Evolutionary conservation across 1,140 invertebrate species (phyloP).

Genomic region (Bombus superbus): DNA sequence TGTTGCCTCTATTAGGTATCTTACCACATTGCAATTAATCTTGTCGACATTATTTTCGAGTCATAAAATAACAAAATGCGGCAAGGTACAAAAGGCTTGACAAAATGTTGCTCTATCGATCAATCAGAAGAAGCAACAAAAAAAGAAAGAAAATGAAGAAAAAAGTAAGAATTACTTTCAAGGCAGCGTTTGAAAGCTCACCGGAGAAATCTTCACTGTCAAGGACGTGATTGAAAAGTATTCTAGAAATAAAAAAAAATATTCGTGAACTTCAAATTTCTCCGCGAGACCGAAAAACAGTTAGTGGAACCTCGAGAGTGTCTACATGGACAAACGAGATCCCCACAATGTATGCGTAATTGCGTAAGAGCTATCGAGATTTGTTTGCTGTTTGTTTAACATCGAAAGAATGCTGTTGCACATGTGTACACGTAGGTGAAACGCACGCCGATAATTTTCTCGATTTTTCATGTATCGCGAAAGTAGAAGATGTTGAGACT

Average conservation of each 20-base stretch:
- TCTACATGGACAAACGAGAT: background rate
- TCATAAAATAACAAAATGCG: background rate
- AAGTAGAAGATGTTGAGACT: background rate
- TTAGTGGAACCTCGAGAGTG: no score
- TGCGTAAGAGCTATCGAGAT: background rate
- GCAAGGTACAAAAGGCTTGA: background rate
- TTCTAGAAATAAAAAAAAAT: background rate
- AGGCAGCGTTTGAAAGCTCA: background rate
- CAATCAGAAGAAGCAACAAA: background rate
- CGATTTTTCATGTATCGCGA: background rate
- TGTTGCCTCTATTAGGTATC: background rate
- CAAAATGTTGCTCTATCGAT: background rate
- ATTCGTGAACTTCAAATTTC: background rate
- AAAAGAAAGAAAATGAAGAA: no score
- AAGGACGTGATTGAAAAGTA: background rate
- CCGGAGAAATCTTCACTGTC: background rate
- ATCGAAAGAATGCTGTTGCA: background rate
- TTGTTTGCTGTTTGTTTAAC: constrained; percentile 1
- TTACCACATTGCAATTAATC: background rate
- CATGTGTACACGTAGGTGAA: background rate
- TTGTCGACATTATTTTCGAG: background rate
- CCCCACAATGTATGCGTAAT: background rate
- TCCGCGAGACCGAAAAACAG: no score
- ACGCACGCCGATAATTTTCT: background rate
- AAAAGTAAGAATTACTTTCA: background rate